Evolutionary conservation across 64 coral and sea anemone genomes (phyloP), one percentile per base, ranked within the genome.

Genomic region (Porites australiensis): DNA sequence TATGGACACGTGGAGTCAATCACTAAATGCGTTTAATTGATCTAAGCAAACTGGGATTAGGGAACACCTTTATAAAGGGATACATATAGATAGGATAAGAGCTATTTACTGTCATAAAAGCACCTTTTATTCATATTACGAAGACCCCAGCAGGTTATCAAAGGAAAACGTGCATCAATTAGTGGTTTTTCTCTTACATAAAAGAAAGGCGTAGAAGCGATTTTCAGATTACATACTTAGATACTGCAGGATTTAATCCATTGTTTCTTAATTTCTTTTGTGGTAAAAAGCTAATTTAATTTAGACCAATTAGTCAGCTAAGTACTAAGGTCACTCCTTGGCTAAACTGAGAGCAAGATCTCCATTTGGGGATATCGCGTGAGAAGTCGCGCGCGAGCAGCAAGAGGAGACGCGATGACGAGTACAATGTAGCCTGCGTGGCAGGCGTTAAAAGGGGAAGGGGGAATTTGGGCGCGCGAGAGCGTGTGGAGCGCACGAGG

Each of bases 1-100:
- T 69, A 84, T 84, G 47, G 81, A 84, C 81, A 84, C 62, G 81
- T 68, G 81, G 44, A 84, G 81, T 84, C 81, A 66, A 84, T 84
- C 64, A 68, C 81, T 69, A 84, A 84, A 84, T 84, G 51, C 44
- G 58, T 15, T 84, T 68, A 84, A 84, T 68, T 84, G 50, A 84
- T 52, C 44, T 84, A 67, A 84, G 81, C 63, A 84, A 84, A 84
- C 81, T 67, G 46, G 19, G 45, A 67, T 84, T 84, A 68, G 18
- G 3, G 63, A 63, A 64, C 61, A 84, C 63, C 81, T 51, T 44
- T 84, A 8, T 68, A 47, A 64, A 83, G 79, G 58, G 58, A 47
- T 64, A 49, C 37, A 13, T 43, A 64, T 82, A 51, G 81, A 51
- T 46, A 48, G 81, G 62, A 68, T 84, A 50, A 84, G 69, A 84